phyloP scores from a whole-genome alignment of 2,797 vertebrate genomes.

The Protosalanx chinensis region DNA sequence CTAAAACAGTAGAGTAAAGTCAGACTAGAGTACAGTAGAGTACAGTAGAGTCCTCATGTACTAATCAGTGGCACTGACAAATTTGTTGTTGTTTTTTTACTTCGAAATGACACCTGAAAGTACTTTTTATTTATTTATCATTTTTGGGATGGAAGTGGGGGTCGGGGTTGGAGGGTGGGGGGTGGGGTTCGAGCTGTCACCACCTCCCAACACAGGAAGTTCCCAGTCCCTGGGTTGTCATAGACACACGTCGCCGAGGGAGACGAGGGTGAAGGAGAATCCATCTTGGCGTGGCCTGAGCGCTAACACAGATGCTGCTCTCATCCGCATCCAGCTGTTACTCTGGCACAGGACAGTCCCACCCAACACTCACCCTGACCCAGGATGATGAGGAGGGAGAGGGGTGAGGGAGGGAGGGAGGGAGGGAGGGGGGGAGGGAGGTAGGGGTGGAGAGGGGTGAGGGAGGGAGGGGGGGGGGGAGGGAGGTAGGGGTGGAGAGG shows the following conservation, averaged over 20 bases:
- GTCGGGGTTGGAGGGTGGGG: too few species aligned
- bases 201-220: constrained; percentile 38
- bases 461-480: too few species aligned
- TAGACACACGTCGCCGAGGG: constrained; percentile 28
- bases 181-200: constrained; percentile 36
- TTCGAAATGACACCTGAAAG: too few species aligned
- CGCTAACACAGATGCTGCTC: constrained; percentile 60
- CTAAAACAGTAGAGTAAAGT: too few species aligned
- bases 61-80: too few species aligned
- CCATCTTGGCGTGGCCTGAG: constrained; percentile 45
- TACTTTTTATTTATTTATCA: too few species aligned
- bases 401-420: background rate
- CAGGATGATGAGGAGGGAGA: background rate
- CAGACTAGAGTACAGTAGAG: background rate
- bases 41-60: too few species aligned
- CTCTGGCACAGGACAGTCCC: constrained; percentile 6
- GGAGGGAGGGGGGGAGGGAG: background rate
- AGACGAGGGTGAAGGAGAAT: constrained; percentile 39
- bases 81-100: too few species aligned
- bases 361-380: constrained; percentile 17
- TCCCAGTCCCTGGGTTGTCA: constrained; percentile 29
- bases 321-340: constrained; percentile 15
- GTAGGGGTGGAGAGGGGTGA: too few species aligned
- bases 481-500: too few species aligned
- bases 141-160: too few species aligned